phyloP scores from a whole-genome alignment of 2,113 vertebrate species.

The Hemibagrus wyckioides region DNA sequence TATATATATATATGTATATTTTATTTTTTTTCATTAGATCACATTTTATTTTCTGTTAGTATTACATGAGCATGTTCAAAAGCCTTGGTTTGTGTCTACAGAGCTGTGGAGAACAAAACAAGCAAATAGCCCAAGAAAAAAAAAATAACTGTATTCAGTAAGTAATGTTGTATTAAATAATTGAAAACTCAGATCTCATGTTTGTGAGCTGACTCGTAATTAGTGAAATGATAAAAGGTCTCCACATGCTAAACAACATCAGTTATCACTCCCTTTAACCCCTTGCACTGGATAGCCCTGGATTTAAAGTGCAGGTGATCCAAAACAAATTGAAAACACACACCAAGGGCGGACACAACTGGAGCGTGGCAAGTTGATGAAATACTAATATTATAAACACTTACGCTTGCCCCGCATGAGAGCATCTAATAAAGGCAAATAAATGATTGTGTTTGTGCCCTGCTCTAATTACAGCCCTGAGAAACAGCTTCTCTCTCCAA shows the following conservation, averaged over 20 bases:
- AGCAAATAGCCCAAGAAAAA: background rate
- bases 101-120: background rate
- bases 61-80: background rate
- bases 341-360: slow-evolving; percentile 17
- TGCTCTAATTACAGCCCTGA: slow-evolving; percentile 67
- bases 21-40: background rate
- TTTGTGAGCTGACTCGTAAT: background rate
- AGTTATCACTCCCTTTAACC: slow-evolving; percentile 16
- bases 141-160: background rate
- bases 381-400: slow-evolving; percentile 67
- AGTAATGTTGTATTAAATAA: background rate
- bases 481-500: slow-evolving; percentile 55
- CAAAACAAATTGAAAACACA: slow-evolving; percentile 31
- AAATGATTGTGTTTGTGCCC: slow-evolving; percentile 67
- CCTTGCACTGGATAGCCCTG: background rate
- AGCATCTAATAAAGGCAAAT: slow-evolving; percentile 63
- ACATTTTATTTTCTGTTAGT: background rate
- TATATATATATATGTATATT: too few species aligned
- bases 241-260: background rate
- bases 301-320: background rate
- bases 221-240: background rate
- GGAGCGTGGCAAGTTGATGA: slow-evolving; percentile 52
- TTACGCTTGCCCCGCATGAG: slow-evolving; percentile 62
- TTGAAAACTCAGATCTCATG: background rate
- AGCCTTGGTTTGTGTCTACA: background rate